Evolutionary conservation across 2,797 vertebrate species (phyloP).

Genomic region (Anguilla megastoma): DNA sequence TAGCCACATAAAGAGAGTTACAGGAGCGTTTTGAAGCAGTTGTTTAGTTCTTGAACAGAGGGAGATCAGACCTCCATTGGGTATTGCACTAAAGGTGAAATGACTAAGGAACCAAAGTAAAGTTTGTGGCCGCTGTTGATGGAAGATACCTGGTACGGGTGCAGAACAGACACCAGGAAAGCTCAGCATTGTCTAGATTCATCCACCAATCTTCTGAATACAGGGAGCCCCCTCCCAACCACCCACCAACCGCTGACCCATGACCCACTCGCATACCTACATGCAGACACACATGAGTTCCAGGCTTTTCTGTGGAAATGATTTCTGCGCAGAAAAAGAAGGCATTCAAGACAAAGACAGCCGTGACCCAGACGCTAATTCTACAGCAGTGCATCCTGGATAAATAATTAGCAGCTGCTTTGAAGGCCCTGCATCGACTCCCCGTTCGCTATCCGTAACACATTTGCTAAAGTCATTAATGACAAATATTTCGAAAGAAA

Average conservation of each 20-base stretch:
- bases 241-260: neutral
- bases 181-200: neutral
- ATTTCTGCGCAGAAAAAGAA: constrained; percentile 65
- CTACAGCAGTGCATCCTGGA: constrained; percentile 76
- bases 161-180: neutral
- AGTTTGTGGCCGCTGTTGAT: neutral
- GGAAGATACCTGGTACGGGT: neutral
- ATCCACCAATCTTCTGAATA: neutral
- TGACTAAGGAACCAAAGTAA: neutral
- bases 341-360: constrained; percentile 59
- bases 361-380: constrained; percentile 70
- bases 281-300: neutral
- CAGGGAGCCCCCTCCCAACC: neutral
- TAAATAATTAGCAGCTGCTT: constrained; percentile 78
- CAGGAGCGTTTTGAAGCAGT: neutral
- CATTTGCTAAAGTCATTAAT: constrained; percentile 85
- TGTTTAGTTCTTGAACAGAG: neutral
- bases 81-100: neutral
- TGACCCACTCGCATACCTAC: neutral
- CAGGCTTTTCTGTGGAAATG: constrained; percentile 67
- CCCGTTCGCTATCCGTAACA: constrained; percentile 68
- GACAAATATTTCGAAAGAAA: constrained; percentile 74
- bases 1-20: neutral
- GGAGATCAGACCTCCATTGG: neutral
- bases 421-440: constrained; percentile 67